Conservation (phyloP, 2,113 vertebrate species). For the Falco punctatus region DNA sequence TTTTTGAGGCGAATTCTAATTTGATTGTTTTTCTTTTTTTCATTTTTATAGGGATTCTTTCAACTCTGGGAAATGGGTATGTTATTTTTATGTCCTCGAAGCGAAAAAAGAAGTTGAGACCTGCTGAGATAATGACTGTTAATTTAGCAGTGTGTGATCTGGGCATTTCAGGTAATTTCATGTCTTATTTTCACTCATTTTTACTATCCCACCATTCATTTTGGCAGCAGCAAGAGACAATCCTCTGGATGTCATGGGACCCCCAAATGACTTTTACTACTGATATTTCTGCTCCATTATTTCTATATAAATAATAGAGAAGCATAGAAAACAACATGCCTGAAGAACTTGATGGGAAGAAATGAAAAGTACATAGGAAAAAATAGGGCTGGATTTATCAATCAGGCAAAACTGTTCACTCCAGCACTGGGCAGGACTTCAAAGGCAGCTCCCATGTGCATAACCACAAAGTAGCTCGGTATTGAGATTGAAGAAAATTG, state of each 20-base stretch:
- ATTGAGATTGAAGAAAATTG: not conserved
- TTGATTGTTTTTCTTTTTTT: not conserved
- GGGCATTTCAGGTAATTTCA: conserved; percentile 91
- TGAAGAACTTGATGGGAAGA: not conserved
- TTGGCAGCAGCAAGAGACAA: not conserved
- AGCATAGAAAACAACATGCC: not conserved
- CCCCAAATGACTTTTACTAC: not conserved
- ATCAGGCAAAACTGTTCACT: not conserved
- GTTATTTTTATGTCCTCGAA: conserved; percentile 89
- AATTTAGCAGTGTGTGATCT: conserved; percentile 94
- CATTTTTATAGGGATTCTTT: conserved; percentile 84
- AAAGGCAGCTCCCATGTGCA: not conserved
- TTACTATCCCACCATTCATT: not conserved
- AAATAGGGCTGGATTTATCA: not conserved
- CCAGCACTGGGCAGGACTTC: not conserved
- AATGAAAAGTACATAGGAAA: not conserved
- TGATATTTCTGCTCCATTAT: not conserved
- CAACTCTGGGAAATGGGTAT: conserved; percentile 91
- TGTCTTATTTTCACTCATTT: not conserved
- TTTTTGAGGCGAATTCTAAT: not conserved
- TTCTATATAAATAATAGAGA: not conserved
- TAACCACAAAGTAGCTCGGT: fast-evolving
- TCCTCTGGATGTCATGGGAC: not conserved
- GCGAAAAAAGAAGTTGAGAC: conserved; percentile 90
- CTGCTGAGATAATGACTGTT: conserved; percentile 93